Evolutionary conservation across 2,113 vertebrate species (phyloP), one percentile per base, ranked within the genome.

Genomic region (Corythornis madagascariensis): DNA sequence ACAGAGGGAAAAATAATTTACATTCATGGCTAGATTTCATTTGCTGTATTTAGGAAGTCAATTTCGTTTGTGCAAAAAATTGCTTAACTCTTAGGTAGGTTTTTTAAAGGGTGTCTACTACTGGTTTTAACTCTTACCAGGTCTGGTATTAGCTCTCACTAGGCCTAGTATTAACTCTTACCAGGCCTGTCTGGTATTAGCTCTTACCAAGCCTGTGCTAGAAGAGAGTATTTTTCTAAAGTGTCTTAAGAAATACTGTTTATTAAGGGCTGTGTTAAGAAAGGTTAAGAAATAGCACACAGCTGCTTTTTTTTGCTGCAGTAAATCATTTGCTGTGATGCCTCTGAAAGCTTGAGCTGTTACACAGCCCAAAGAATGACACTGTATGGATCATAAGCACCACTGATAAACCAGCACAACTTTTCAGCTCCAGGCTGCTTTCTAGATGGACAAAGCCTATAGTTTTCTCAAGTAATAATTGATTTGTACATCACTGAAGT

Each of bases 371-470:
- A 83, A 89, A 89, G 82, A 89, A 94, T 67, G 86, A 53, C 69
- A 29, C 64, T 91, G 64, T 83, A 83, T 71, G 84, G 42, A 28
- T 67, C 56, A 22, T 10, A 91, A 48, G 61, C 2, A 4, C 87
- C 79, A 33, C 67, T 15, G 35, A 43, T 0, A 0, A 63, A 75
- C 1, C 7, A 87, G 47, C 74, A n/a, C 79, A 84, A 42, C 59
- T 88, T 53, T 31, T 55, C 67, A 77, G 75, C 52, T 89, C 70
- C 72, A 89, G 53, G 81, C 71, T 80, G 70, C 77, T 66, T 90
- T 87, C 78, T 85, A 31, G 82, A 45, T 4, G 13, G 63, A 94
- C 71, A 83, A 93, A 89, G 89, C 59, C 50, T 92, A 19, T 87
- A 8, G 83, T 93, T 89, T 89, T 87, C 52, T 63, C 40, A 60